Conservation (phyloP, 2,888 invertebrate species). For the Acronicta aceris region DNA sequence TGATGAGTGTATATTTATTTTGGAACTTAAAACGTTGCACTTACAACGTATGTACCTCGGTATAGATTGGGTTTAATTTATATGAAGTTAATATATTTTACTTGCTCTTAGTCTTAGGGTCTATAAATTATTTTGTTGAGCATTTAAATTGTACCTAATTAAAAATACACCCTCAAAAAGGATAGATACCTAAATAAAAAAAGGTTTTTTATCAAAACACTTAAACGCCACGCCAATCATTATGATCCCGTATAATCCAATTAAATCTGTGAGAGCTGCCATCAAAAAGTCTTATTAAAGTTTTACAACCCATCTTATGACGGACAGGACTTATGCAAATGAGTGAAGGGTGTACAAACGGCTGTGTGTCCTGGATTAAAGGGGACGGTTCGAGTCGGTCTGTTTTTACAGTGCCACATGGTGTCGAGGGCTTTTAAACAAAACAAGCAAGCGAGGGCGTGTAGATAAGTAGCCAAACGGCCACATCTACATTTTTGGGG, state of each 20-base stretch:
- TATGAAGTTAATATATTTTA: too few relatives aligned
- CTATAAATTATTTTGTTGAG: too few relatives aligned
- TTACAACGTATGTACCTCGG: too few relatives aligned
- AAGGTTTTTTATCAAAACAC: constrained; percentile 40
- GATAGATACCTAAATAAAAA: neutral
- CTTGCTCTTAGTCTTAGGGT: too few relatives aligned
- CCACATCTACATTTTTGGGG: constrained; percentile 57
- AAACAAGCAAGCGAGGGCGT: constrained; percentile 66
- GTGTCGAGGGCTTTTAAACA: constrained; percentile 74
- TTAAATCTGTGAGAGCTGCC: constrained; percentile 74
- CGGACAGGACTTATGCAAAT: constrained; percentile 86
- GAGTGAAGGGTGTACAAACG: constrained; percentile 79
- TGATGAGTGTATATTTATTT: too few relatives aligned
- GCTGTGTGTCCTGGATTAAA: constrained; percentile 77
- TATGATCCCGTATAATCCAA: constrained; percentile 69
- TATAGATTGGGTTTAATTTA: too few relatives aligned
- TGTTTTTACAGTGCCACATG: constrained; percentile 85
- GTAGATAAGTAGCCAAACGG: constrained; percentile 65
- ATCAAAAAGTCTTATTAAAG: constrained; percentile 80
- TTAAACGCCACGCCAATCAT: constrained; percentile 58
- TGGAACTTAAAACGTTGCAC: too few relatives aligned
- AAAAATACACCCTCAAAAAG: constrained; percentile 7
- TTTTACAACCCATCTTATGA: constrained; percentile 82
- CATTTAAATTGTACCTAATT: too few relatives aligned
- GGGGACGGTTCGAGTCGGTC: constrained; percentile 70